Evolutionary conservation across 2,113 vertebrate genomes (phyloP), one percentile per base, ranked within the genome.

Genomic region (Austrofundulus limnaeus): DNA sequence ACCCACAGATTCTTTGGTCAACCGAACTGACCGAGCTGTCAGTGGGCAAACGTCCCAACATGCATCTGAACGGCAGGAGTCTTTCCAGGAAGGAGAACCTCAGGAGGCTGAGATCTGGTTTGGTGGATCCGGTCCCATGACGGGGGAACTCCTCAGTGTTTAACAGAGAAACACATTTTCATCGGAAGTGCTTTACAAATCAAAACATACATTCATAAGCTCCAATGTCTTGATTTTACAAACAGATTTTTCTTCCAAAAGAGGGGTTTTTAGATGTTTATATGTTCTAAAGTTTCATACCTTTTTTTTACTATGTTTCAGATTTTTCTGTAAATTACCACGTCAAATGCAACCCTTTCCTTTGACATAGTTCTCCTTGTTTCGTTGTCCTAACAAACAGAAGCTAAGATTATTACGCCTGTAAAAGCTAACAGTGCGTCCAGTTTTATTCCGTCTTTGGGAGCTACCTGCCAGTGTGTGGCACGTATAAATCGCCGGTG

Each of bases 401-500:
- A 64, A 37, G 53, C 70, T 76, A 80, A 84, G 82, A 78, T 28
- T 7, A 66, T 70, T 72, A 57, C 52, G 72, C 80, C 83, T 78
- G 59, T 87, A 70, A 82, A 82, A 87, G 72, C 74, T 78, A 83
- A 85, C 85, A 72, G 72, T 39, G 72, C 66, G 51, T 84, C 72
- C 42, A 74, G 57, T 85, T 86, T 87, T 70, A 80, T 78, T 61
- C 53, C 66, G 81, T 82, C 80, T 83, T 76, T 80, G 80, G 87
- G 80, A 66, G 73, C 75, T 77, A 86, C 82, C 84, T 86, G 74
- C 75, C 80, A 83, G 82, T 68, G 66, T 81, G 68, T 45, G 53
- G 54, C 31, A 52, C 81, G 69, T 70, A 69, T 85, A 88, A 87
- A 85, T 70, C 71, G 46, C 5, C 46, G 46, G 79, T 78, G 82